These are phyloP conservation scores for Gymnobelideus leadbeateri DNA, from an alignment of 2,113 vertebrate genomes.

Conservation along the genomic window DNA sequence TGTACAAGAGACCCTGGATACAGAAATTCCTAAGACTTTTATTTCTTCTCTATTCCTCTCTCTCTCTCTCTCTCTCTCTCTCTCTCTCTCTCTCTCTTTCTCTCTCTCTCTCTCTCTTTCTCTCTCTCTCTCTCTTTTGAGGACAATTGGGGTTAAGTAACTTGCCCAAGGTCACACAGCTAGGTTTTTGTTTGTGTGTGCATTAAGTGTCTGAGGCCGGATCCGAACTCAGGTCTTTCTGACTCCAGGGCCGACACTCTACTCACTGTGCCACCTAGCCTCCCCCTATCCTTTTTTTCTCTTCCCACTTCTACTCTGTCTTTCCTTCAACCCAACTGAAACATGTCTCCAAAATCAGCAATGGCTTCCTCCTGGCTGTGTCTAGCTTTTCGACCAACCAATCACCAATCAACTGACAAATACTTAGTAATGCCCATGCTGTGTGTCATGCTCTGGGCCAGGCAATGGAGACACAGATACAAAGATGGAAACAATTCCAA, in stretches of 20 bases:
- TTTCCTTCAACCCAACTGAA: neutral
- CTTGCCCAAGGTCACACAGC: no score
- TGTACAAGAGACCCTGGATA: neutral
- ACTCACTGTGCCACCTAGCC: no score
- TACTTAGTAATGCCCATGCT: neutral
- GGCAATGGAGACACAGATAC: neutral
- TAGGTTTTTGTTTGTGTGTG: no score
- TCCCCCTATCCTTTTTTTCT: neutral
- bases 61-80: no score
- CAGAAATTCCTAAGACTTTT: neutral
- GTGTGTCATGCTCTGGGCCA: neutral
- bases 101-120: no score
- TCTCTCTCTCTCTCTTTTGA: no score
- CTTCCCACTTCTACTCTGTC: neutral
- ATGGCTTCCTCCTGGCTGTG: neutral
- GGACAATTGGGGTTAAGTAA: no score
- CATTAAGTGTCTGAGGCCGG: no score
- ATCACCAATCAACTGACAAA: neutral
- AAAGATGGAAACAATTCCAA: neutral
- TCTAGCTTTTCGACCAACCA: neutral
- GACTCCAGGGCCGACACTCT: no score
- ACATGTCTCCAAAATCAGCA: neutral
- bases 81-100: no score
- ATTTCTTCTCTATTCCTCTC: neutral
- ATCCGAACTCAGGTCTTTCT: no score